Conservation (phyloP, 2,113 vertebrate species). For the Rhinogobius similis region DNA sequence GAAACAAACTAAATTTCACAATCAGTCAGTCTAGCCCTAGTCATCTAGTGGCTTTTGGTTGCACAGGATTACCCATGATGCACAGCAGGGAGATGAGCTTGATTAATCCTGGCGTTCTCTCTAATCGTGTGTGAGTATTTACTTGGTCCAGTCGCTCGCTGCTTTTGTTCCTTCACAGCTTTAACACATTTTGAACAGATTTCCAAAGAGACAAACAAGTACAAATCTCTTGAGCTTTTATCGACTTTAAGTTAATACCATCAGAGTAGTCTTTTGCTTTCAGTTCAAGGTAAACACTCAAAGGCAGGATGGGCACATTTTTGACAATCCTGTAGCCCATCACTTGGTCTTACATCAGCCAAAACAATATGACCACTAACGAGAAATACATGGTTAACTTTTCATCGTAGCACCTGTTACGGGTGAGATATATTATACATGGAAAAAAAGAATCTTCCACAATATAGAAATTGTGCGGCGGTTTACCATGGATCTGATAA, state of each 20-base stretch:
- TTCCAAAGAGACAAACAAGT: background rate
- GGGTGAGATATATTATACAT: background rate
- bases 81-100: conserved; percentile 21
- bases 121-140: conserved; percentile 3
- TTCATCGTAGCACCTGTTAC: background rate
- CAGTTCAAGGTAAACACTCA: background rate
- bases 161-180: conserved; percentile 29
- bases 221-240: conserved; percentile 9
- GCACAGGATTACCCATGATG: conserved; percentile 41
- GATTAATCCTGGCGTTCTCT: background rate
- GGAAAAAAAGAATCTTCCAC: background rate
- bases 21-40: conserved; percentile 12
- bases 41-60: conserved; percentile 11
- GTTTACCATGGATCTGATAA: no score
- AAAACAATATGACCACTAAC: background rate
- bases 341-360: background rate
- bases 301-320: background rate
- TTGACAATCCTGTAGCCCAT: background rate
- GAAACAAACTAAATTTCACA: background rate
- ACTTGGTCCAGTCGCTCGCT: background rate
- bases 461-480: background rate
- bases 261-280: conserved; percentile 2
- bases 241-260: background rate
- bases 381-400: background rate
- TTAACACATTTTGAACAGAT: background rate